phyloP scores from a whole-genome alignment of 2,797 vertebrate genomes.

The Catharus ustulatus region DNA sequence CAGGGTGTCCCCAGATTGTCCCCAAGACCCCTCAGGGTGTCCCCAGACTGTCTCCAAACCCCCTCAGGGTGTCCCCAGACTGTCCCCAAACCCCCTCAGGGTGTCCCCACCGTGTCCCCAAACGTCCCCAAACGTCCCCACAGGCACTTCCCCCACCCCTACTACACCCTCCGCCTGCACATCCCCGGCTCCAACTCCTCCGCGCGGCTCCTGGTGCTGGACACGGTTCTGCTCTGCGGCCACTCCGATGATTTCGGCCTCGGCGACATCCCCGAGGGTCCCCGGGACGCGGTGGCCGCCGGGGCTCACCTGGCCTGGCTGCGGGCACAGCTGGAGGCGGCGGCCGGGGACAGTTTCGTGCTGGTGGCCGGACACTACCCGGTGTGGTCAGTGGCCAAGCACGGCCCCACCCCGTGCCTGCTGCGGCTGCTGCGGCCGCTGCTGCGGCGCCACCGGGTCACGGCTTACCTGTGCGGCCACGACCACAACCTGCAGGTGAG shows the following conservation, averaged over 20 bases:
- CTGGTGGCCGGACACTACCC: conserved; percentile 93
- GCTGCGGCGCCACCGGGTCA: conserved; percentile 84
- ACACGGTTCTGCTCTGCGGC: conserved; percentile 89
- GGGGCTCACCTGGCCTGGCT: conserved; percentile 87
- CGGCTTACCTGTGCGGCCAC: conserved; percentile 90
- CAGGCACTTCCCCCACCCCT: background rate
- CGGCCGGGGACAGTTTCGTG: conserved; percentile 83
- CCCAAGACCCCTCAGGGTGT: too few relatives aligned
- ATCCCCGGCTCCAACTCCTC: conserved; percentile 81
- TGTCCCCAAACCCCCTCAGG: too few relatives aligned
- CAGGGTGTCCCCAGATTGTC: too few relatives aligned
- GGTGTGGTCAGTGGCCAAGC: conserved; percentile 91
- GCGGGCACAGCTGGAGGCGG: conserved; percentile 79
- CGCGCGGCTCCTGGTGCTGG: conserved; percentile 88
- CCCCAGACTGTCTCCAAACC: background rate
- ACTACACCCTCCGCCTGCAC: conserved; percentile 86
- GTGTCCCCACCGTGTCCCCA: background rate
- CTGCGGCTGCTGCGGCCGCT: conserved; percentile 81
- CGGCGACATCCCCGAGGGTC: conserved; percentile 60
- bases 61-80: too few relatives aligned
- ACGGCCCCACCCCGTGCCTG: conserved; percentile 89
- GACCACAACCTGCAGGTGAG: conserved; percentile 94
- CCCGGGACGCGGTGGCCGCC: conserved; percentile 62
- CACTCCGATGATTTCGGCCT: conserved; percentile 82
- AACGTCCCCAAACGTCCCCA: background rate